These are phyloP conservation scores for Stigmatopora nigra DNA, from an alignment of 2,113 vertebrate species.

Conservation along the genomic window DNA sequence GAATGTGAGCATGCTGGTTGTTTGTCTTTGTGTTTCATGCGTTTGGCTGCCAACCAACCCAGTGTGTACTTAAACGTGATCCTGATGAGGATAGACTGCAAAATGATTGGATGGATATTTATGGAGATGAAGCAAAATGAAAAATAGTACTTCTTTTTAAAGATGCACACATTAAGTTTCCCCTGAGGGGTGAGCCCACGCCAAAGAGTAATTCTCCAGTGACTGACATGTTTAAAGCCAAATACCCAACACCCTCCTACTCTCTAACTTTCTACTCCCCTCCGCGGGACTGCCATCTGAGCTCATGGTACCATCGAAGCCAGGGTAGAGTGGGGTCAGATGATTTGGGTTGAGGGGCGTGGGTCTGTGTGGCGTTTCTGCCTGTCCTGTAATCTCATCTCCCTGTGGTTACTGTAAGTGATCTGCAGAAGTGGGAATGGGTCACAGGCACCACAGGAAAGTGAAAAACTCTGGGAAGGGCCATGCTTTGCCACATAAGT, in stretches of 20 bases:
- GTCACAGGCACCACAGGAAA: conserved; percentile 38
- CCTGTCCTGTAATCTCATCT: conserved; percentile 56
- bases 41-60: background rate
- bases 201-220: conserved; percentile 23
- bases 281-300: conserved; percentile 45
- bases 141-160: background rate
- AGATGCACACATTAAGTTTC: conserved; percentile 14
- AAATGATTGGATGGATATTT: background rate
- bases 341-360: conserved; percentile 6
- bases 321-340: conserved; percentile 32
- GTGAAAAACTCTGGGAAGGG: conserved; percentile 54
- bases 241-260: conserved; percentile 51
- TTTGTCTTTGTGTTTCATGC: background rate
- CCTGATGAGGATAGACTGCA: background rate
- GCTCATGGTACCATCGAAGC: conserved; percentile 48
- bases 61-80: background rate
- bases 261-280: conserved; percentile 19
- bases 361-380: conserved; percentile 23
- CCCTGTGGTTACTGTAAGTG: conserved; percentile 61
- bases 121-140: background rate
- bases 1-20: background rate
- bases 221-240: conserved; percentile 54
- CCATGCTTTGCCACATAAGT: conserved; percentile 19
- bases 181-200: conserved; percentile 42
- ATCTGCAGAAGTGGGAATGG: conserved; percentile 44